phyloP scores from a whole-genome alignment of 2,888 invertebrate genomes.

The Conomelus anceps region DNA sequence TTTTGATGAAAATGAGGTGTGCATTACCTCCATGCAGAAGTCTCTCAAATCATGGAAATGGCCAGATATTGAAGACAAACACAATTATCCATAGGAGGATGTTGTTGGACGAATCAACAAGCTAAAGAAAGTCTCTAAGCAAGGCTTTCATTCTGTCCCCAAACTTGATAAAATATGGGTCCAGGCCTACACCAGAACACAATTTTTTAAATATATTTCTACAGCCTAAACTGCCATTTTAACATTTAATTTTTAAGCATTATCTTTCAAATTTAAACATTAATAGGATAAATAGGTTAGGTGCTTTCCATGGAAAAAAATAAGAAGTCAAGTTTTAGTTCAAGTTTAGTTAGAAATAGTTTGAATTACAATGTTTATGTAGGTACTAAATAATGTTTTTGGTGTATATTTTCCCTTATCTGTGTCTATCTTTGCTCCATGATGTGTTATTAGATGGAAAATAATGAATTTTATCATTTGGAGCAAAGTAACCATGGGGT shows the following conservation, averaged over 20 bases:
- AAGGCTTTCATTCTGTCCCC: neutral
- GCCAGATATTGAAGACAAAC: neutral
- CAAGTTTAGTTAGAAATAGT: neutral
- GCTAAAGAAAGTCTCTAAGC: neutral
- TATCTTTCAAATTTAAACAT: neutral
- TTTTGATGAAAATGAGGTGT: constrained; percentile 3
- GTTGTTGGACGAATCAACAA: neutral
- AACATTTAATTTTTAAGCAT: neutral
- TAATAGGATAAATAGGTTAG: neutral
- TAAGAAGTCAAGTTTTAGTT: neutral
- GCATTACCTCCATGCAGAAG: neutral
- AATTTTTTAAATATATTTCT: too few relatives aligned
- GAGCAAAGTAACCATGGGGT: neutral
- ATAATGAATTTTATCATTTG: neutral
- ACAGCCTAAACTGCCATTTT: too few relatives aligned
- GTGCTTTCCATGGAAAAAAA: neutral
- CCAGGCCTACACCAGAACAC: neutral
- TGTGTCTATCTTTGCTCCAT: neutral
- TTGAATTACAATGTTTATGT: neutral
- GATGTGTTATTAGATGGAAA: neutral
- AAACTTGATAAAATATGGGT: neutral
- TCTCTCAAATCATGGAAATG: neutral
- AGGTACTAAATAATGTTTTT: neutral
- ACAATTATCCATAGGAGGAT: neutral
- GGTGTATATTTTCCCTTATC: neutral